Conservation (phyloP, 2,113 vertebrate genomes). For the Stictonetta naevosa region DNA sequence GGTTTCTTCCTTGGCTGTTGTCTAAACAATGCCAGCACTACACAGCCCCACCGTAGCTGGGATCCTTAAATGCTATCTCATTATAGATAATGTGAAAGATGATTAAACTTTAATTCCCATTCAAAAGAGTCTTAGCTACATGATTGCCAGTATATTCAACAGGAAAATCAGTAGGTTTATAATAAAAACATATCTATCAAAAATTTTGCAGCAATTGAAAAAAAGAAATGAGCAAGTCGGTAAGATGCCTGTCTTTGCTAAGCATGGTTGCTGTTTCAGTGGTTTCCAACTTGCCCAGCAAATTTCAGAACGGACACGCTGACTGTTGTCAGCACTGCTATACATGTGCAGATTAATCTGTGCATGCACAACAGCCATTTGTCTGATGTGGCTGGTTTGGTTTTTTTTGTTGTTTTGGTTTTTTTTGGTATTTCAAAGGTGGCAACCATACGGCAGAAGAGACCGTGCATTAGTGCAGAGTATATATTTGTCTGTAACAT, state of each 20-base stretch:
- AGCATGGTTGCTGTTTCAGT: not conserved
- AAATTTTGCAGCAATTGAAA: not conserved
- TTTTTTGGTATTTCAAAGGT: conserved; percentile 42
- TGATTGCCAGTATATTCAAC: not conserved
- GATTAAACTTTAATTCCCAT: not conserved
- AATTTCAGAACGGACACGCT: not conserved
- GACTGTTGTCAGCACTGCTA: not conserved
- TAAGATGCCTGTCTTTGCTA: not conserved
- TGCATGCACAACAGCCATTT: conserved; percentile 24
- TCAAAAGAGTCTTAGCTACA: not conserved
- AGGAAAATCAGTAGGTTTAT: not conserved
- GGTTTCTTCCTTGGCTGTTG: not conserved
- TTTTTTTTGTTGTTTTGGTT: too few relatives aligned
- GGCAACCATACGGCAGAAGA: conserved; percentile 44
- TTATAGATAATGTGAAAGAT: not conserved
- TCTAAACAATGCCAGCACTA: not conserved
- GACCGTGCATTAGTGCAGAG: not conserved
- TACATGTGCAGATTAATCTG: conserved; percentile 29
- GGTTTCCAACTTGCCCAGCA: not conserved
- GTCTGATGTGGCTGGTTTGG: conserved; percentile 47
- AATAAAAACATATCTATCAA: not conserved
- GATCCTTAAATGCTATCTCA: not conserved
- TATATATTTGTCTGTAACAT: not conserved
- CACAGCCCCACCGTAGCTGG: not conserved
- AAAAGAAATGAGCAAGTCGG: not conserved